Base-by-base conservation (phyloP, 2,888 invertebrate species). In the Drosophila macrothrix region DNA sequence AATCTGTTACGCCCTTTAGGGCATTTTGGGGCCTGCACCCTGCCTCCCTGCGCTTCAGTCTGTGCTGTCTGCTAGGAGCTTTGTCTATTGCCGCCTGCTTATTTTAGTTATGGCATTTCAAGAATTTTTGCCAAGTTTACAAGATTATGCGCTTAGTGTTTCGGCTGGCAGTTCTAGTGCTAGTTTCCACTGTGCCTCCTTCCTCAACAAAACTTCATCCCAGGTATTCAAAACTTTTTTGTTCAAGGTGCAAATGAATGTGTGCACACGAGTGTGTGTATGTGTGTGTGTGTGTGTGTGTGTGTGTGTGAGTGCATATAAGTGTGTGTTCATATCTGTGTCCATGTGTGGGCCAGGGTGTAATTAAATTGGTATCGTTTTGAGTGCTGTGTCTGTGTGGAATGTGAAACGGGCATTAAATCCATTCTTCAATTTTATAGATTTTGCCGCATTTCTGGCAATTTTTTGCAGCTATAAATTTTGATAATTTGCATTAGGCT, bases 41-140 rank as follows among this genome's bases (percentile, higher is more conserved):
- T 9, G 25, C 33, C 43, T 22, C 12, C 37, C 43, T 35, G 54
- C 41, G 54, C 41, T 6, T 19, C n/a, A 37, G 43, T 12, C 41
- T 37, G 29, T 50, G 37, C 33, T 62, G 46, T 35, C 49, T 49
- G 46, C 49, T 52, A 43, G 61, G 46, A 55, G 62, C 71, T 80
- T 76, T 80, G 83, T 80, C 77, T 78, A 67, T 79, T 79, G 78
- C 67, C 69, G 56, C 72, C 75, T 83, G 84, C 85, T 85, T 87
- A 85, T 83, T 90, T 84, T 90, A 87, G 88, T 90, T 90, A 90
- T 88, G 86, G 84, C 79, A 89, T 89, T 87, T 82, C 59, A 73
- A 77, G 85, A 72, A 87, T 85, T 85, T 87, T 82, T 76, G 89
- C 87, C 82, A 87, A 85, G 87, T 84, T 90, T 83, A 87, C 87